Evolutionary conservation across 1,140 invertebrate species (phyloP).

Genomic region (Diachasmimorpha longicaudata): DNA sequence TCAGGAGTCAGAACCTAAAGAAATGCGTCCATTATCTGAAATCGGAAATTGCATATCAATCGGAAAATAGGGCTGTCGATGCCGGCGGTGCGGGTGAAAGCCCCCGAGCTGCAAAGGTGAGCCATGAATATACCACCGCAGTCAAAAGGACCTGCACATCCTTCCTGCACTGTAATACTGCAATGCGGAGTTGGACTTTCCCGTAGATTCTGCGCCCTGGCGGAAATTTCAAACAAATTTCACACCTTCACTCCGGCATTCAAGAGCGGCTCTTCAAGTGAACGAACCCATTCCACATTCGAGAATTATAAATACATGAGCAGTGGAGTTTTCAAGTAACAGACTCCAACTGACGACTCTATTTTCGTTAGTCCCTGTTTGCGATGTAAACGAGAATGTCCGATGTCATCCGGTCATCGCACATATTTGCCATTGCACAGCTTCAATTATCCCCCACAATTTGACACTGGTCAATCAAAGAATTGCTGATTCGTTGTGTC

Average conservation of each 20-base stretch:
- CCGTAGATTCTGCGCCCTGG: neutral
- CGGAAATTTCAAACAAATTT: neutral
- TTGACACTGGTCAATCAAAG: no score
- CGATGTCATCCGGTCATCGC: neutral
- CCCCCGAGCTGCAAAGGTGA: neutral
- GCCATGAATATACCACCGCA: neutral
- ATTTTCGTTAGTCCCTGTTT: neutral
- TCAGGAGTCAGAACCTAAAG: neutral
- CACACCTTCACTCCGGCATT: neutral
- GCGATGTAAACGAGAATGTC: neutral
- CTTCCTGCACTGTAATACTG: neutral
- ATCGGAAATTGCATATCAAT: neutral
- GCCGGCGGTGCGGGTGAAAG: neutral
- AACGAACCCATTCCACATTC: neutral
- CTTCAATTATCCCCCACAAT: neutral
- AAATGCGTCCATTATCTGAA: neutral
- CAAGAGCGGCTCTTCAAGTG: neutral
- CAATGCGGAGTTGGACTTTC: neutral
- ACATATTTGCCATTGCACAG: neutral
- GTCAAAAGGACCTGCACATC: neutral
- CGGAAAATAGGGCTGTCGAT: neutral
- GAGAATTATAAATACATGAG: neutral
- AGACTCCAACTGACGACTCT: neutral
- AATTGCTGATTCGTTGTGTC: neutral
- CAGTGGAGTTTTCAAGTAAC: neutral